Percentiles rank a stretch among this genome's conserved stretches.
Conservation (phyloP, 2,888 invertebrate genomes). For the Aphodius sticticus region DNA sequence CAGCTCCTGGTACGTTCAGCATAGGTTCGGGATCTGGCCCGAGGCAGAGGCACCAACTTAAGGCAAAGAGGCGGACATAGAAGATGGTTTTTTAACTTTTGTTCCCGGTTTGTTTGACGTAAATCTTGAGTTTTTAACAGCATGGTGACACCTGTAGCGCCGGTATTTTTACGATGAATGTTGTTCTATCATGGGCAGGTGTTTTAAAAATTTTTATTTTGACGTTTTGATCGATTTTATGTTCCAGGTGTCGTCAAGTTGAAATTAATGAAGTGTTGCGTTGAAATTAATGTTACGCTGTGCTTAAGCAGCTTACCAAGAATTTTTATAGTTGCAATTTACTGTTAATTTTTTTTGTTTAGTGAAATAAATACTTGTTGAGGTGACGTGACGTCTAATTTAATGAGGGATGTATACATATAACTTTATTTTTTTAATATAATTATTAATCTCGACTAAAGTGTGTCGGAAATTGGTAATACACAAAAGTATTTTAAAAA, state of each 20-base stretch:
- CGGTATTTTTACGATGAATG: too few species aligned
- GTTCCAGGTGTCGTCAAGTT: background rate
- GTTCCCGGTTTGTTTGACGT: too few species aligned
- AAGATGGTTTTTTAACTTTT: conserved; percentile 20
- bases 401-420: background rate
- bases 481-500: background rate
- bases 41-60: conserved; percentile 55
- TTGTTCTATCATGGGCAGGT: background rate
- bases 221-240: background rate
- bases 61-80: conserved; percentile 51
- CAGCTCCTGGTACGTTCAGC: conserved; percentile 57
- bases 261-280: background rate
- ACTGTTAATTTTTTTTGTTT: conserved; percentile 11
- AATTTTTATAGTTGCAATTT: conserved; percentile 5
- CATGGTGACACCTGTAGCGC: too few species aligned
- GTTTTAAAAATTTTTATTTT: background rate
- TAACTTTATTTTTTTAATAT: background rate
- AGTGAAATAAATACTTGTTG: conserved; percentile 10
- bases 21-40: conserved; percentile 61
- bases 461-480: background rate
- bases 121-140: background rate
- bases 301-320: background rate
- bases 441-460: background rate
- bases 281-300: background rate
- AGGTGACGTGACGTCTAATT: background rate